Evolutionary conservation across 2,113 vertebrate species (phyloP).

Genomic region (Gobius niger): DNA sequence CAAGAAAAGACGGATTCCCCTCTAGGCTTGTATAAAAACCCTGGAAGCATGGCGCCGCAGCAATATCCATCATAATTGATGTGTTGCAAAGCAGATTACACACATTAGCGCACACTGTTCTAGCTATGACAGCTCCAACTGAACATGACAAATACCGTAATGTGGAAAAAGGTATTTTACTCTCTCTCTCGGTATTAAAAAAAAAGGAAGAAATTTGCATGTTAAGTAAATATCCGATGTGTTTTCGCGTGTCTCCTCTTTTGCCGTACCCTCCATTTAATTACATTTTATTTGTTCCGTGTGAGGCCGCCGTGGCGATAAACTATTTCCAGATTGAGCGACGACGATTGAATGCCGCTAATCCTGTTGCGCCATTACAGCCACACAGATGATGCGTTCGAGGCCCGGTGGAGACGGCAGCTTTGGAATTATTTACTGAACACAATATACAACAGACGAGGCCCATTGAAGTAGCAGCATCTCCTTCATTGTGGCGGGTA

Average conservation of each 20-base stretch:
- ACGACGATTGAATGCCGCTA: slow-evolving; percentile 72
- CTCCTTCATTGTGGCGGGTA: slow-evolving; percentile 37
- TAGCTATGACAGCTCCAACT: slow-evolving; percentile 81
- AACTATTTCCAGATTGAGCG: slow-evolving; percentile 73
- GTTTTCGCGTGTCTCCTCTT: slow-evolving; percentile 42
- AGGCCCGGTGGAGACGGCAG: slow-evolving; percentile 64
- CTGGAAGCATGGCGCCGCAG: slow-evolving; percentile 68
- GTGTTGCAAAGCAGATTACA: slow-evolving; percentile 87
- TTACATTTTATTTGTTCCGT: slow-evolving; percentile 67
- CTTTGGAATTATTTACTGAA: slow-evolving; percentile 74
- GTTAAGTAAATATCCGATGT: slow-evolving; percentile 7
- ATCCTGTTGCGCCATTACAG: slow-evolving; percentile 69
- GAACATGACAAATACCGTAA: slow-evolving; percentile 84
- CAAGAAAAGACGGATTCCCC: slow-evolving; percentile 81
- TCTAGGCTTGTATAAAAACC: slow-evolving; percentile 69
- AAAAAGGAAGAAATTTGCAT: slow-evolving; percentile 63
- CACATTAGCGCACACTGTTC: slow-evolving; percentile 82
- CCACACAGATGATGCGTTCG: slow-evolving; percentile 61
- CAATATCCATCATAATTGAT: slow-evolving; percentile 85
- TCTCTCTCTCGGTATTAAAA: slow-evolving; percentile 69
- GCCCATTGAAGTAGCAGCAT: slow-evolving; percentile 68
- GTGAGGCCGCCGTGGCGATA: slow-evolving; percentile 72
- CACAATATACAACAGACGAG: slow-evolving; percentile 74
- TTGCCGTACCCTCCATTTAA: slow-evolving; percentile 43
- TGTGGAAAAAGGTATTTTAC: slow-evolving; percentile 63